Percentiles rank a stretch among this genome's conserved stretches.
Conservation (phyloP, 2,797 vertebrate genomes). For the Microchirus variegatus region DNA sequence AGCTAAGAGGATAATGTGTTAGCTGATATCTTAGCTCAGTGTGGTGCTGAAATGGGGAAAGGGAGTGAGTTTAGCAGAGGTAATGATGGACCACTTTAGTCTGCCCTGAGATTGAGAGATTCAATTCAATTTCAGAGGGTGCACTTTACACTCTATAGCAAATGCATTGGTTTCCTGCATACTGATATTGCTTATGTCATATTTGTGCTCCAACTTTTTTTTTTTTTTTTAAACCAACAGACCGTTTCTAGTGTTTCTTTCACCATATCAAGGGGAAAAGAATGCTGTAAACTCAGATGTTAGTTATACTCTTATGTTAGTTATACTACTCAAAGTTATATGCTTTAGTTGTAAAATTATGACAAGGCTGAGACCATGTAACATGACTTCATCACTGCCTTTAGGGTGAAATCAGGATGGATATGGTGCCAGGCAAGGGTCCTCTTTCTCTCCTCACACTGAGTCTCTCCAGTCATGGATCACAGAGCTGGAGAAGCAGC, state of each 20-base stretch:
- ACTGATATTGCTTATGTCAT: slow-evolving; percentile 14
- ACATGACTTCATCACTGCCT: slow-evolving; percentile 51
- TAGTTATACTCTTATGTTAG: slow-evolving; percentile 18
- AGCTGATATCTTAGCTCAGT: slow-evolving; percentile 85
- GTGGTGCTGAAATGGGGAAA: slow-evolving; percentile 86
- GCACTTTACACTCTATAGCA: slow-evolving; percentile 29
- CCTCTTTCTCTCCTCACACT: slow-evolving; percentile 82
- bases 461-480: slow-evolving; percentile 85
- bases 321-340: too few relatives aligned
- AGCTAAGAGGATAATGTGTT: slow-evolving; percentile 90
- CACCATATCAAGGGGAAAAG: background rate
- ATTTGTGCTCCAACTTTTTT: slow-evolving; percentile 1
- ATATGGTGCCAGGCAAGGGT: slow-evolving; percentile 74
- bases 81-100: slow-evolving; percentile 83
- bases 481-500: slow-evolving; percentile 85
- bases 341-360: slow-evolving; percentile 2
- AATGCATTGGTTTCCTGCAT: slow-evolving; percentile 18
- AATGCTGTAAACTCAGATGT: slow-evolving; percentile 19
- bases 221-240: slow-evolving; percentile 6
- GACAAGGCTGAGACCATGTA: slow-evolving; percentile 24
- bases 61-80: slow-evolving; percentile 72
- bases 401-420: slow-evolving; percentile 58
- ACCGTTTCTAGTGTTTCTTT: background rate
- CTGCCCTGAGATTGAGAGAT: slow-evolving; percentile 76
- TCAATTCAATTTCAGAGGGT: slow-evolving; percentile 57